A percentile compares a stretch with the other conserved stretches of the same genome.
Evolutionary conservation across 2,113 vertebrate genomes (phyloP).

Genomic region (Cavia aperea): DNA sequence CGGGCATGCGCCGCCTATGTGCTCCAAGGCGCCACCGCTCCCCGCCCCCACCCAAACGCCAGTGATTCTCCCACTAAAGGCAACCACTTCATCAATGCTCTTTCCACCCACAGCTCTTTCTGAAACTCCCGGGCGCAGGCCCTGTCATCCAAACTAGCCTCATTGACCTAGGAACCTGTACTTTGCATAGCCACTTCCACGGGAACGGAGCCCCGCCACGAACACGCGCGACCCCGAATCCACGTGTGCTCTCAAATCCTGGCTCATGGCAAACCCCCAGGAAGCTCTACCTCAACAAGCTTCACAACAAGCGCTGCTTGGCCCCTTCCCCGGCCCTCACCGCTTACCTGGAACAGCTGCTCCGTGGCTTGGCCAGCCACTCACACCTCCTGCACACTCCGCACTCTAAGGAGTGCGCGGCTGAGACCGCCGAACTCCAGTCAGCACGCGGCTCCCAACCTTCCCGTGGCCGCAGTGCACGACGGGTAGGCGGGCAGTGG

Average conservation of each 20-base stretch:
- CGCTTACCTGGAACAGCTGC: neutral
- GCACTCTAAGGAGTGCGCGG: accelerated
- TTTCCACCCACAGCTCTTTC: neutral
- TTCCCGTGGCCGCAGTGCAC: accelerated
- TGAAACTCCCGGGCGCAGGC: too few species aligned
- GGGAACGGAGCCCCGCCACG: neutral
- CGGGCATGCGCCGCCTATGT: neutral
- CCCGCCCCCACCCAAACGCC: neutral
- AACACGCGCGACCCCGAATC: neutral
- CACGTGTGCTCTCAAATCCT: too few species aligned
- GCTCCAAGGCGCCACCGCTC: neutral
- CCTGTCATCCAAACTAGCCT: too few species aligned
- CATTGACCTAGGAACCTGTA: neutral
- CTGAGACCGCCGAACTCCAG: accelerated
- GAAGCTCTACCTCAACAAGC: too few species aligned
- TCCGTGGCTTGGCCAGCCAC: neutral
- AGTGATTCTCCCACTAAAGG: neutral
- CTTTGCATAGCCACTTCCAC: neutral
- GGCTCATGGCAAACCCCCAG: neutral
- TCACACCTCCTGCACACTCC: accelerated
- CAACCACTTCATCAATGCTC: neutral
- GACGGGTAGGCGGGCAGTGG: neutral
- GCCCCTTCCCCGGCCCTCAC: too few species aligned
- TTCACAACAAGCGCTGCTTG: accelerated
- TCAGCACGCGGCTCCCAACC: accelerated